Base-by-base conservation (phyloP, 2,888 invertebrate species). In the Graphium colonna region DNA sequence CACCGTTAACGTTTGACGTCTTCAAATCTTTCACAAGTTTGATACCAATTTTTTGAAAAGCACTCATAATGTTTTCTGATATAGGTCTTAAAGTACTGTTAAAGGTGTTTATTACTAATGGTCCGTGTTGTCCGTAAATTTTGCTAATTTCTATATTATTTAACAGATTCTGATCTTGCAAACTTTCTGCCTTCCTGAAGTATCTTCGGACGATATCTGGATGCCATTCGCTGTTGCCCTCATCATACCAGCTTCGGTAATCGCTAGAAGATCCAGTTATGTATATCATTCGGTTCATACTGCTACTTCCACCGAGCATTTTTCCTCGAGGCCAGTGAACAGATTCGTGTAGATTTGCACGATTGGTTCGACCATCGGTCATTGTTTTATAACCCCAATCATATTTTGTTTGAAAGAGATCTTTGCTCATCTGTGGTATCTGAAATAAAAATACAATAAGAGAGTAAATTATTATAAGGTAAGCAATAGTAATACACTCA, bases 381-480 rank as follows among this genome's bases (percentile, higher is more conserved):
- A 95, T 94, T 0, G 36, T 46, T 17, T 33, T 36, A 94, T 95
- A 96, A 70, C 94, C 92, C 96, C 96, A 96, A 73, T 96, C 96
- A 53, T 95, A 77, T 68, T 57, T 52, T 2, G 70, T 84, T 64
- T 92, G 38, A 17, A 12, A 61, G 15, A 74, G 28, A 0, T 28
- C 33, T 38, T 33, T 53, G 9, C 61, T 51, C 8, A 68, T 36
- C 5, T 40, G 56, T 50, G 75, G 75, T 47, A 75, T 51, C 73
- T 75, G 52, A 18, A 51, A 55, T 16, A n/a, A 46, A 64, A 31
- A 9, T 31, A 31, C n/a, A n/a, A n/a, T n/a, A n/a, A n/a, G n/a
- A n/a, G n/a, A n/a, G n/a, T n/a, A n/a, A n/a, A n/a, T n/a, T n/a
- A n/a, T n/a, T n/a, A n/a, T n/a, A n/a, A n/a, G n/a, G n/a, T n/a